Evolutionary conservation across 2,888 invertebrate genomes (phyloP).

Genomic region (Trachelus iudaicus): DNA sequence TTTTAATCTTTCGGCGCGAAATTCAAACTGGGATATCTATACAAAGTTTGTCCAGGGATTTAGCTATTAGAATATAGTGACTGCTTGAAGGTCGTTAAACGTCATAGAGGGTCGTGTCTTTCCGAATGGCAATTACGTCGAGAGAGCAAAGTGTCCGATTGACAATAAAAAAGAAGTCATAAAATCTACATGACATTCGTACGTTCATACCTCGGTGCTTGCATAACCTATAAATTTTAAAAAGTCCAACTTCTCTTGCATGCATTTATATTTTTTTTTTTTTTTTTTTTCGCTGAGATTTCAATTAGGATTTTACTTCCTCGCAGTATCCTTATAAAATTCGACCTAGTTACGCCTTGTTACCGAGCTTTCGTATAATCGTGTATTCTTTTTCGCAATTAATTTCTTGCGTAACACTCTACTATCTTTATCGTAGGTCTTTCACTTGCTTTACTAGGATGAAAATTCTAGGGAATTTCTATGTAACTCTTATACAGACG

Average conservation of each 20-base stretch:
- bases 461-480: background rate
- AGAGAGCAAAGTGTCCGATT: background rate
- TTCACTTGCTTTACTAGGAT: background rate
- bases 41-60: background rate
- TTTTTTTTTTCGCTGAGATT: background rate
- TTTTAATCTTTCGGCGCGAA: background rate
- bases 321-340: background rate
- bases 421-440: background rate
- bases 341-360: background rate
- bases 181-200: background rate
- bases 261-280: background rate
- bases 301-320: background rate
- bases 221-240: background rate
- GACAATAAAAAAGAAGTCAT: background rate
- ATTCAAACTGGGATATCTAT: background rate
- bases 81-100: background rate
- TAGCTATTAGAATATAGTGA: background rate
- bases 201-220: background rate
- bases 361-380: background rate
- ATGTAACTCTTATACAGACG: background rate
- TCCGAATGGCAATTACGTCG: background rate
- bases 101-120: background rate
- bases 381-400: background rate
- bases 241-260: background rate
- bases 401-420: background rate